Percentiles rank a stretch among this genome's conserved stretches.
Evolutionary conservation across 64 coral and sea anemone genomes (phyloP).

Genomic region (Catalaphyllia jardinei): DNA sequence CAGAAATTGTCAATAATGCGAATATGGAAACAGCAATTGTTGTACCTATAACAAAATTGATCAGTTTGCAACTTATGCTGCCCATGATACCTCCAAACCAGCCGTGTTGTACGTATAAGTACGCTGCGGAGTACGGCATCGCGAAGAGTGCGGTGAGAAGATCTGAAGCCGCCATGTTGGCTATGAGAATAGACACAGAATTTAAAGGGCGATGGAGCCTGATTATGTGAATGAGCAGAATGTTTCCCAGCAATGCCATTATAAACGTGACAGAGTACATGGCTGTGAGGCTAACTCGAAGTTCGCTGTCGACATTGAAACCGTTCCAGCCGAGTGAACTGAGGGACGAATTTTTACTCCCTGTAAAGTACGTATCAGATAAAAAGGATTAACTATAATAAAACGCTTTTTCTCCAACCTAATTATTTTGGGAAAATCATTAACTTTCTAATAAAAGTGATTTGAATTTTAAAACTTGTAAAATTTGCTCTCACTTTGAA

Average conservation of each 20-base stretch:
- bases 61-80: constrained; percentile 25
- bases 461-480: no score
- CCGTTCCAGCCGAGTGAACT: neutral
- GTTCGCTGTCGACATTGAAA: neutral
- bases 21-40: constrained; percentile 52
- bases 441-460: no score
- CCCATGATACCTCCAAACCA: constrained; percentile 55
- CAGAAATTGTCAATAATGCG: constrained; percentile 42
- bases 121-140: constrained; percentile 40
- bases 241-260: constrained; percentile 8
- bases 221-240: neutral
- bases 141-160: constrained; percentile 34
- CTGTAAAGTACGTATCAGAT: neutral
- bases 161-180: constrained; percentile 48
- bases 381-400: neutral
- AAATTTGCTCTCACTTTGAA: no score
- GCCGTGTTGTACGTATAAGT: constrained; percentile 37
- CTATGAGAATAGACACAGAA: constrained; percentile 22
- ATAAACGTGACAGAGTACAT: constrained; percentile 17
- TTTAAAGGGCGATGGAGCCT: neutral
- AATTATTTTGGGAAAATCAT: no score
- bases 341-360: neutral
- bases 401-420: no score
- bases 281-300: constrained; percentile 10
- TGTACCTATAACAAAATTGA: constrained; percentile 20